Conservation (phyloP, 1,140 invertebrate species). For the Sycophila sp. region DNA sequence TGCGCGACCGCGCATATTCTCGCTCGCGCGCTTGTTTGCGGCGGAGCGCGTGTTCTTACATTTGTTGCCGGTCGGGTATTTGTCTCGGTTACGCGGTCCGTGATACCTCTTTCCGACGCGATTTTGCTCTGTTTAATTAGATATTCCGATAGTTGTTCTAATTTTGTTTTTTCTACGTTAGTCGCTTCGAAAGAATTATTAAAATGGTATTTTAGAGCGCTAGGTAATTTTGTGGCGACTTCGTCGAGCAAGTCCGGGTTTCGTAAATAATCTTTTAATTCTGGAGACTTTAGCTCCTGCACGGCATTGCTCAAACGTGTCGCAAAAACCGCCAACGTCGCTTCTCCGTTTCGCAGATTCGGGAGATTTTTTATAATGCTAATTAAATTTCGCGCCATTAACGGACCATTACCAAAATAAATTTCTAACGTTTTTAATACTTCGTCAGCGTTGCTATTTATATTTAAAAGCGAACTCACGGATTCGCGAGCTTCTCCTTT, state of each 20-base stretch:
- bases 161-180: no score
- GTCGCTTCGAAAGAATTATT: background rate
- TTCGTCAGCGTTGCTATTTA: background rate
- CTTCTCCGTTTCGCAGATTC: background rate
- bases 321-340: background rate
- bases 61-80: no score
- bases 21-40: no score
- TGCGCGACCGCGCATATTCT: no score
- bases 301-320: background rate
- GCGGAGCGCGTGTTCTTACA: no score
- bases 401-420: background rate
- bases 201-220: slow-evolving; percentile 19
- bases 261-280: background rate
- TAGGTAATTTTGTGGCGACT: slow-evolving; percentile 7
- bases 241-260: background rate
- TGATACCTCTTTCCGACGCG: background rate
- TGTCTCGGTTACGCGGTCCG: no score
- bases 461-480: no score
- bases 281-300: background rate
- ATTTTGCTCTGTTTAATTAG: background rate
- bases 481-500: no score
- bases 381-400: background rate
- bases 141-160: no score
- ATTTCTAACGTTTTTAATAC: background rate
- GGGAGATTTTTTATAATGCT: background rate